Conservation (phyloP, 2,888 invertebrate species). For the Ptychoptera contaminata region DNA sequence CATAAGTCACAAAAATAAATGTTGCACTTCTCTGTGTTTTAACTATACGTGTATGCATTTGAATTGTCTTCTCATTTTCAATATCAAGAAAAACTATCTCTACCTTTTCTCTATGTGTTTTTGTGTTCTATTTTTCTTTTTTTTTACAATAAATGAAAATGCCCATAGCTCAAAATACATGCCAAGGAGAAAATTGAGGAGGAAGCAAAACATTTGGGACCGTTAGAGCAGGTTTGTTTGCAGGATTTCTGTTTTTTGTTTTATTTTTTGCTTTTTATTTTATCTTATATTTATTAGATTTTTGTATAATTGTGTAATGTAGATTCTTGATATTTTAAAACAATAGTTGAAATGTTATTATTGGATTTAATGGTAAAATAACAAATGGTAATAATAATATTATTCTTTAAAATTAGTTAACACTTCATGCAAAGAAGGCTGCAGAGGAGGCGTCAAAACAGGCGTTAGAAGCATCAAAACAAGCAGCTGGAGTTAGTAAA, state of each 20-base stretch:
- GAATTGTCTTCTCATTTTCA: too few species aligned
- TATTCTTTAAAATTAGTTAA: constrained; percentile 39
- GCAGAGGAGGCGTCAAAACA: constrained; percentile 75
- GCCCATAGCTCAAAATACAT: constrained; percentile 39
- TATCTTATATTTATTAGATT: neutral
- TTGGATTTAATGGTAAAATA: too few species aligned
- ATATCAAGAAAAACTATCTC: too few species aligned
- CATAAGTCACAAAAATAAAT: neutral
- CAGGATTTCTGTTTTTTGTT: neutral
- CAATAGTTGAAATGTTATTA: too few species aligned
- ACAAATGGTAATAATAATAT: neutral
- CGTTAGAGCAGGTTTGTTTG: constrained; percentile 61
- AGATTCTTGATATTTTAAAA: too few species aligned
- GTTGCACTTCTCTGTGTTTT: too few species aligned
- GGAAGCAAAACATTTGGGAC: constrained; percentile 58
- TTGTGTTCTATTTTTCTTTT: constrained; percentile 18
- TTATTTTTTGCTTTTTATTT: neutral
- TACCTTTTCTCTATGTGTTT: constrained; percentile 10
- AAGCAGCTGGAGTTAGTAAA: constrained; percentile 74
- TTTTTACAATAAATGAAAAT: neutral
- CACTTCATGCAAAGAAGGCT: constrained; percentile 75
- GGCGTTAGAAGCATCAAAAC: constrained; percentile 73
- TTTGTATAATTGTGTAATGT: neutral
- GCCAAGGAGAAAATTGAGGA: constrained; percentile 41
- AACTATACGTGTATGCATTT: too few species aligned